These are phyloP conservation scores for Pangasius mekongensis DNA, from an alignment of 2,797 vertebrate species.

Conservation along the genomic window DNA sequence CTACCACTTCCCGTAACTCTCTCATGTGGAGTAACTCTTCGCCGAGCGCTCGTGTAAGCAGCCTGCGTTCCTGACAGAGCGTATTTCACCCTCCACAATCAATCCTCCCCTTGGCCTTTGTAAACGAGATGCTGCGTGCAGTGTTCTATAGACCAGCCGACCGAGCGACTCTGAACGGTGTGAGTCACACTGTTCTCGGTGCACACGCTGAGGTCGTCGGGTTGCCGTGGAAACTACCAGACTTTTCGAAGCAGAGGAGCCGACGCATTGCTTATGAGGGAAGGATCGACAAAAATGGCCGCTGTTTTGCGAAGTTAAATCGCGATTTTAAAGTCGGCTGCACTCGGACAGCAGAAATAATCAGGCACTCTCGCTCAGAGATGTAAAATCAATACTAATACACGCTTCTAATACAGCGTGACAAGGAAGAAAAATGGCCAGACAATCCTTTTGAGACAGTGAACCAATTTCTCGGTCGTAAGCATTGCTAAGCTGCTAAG, in stretches of 20 bases:
- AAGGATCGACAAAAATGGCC: neutral
- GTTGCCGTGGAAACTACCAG: conserved; percentile 38
- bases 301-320: neutral
- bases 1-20: too few relatives aligned
- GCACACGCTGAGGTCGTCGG: too few relatives aligned
- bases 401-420: neutral
- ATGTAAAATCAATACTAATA: neutral
- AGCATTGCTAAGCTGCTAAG: too few relatives aligned
- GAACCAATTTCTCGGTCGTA: neutral
- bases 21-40: too few relatives aligned
- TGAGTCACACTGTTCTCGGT: conserved; percentile 20
- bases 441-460: neutral
- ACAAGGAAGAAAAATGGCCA: neutral
- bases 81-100: neutral
- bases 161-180: neutral
- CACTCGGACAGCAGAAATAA: neutral
- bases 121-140: neutral
- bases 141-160: neutral
- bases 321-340: neutral
- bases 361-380: too few relatives aligned
- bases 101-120: neutral
- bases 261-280: neutral
- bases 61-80: neutral
- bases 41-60: neutral
- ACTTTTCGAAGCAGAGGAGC: neutral